Conservation (phyloP, 2,797 vertebrate genomes). For the Austrolebias charrua region DNA sequence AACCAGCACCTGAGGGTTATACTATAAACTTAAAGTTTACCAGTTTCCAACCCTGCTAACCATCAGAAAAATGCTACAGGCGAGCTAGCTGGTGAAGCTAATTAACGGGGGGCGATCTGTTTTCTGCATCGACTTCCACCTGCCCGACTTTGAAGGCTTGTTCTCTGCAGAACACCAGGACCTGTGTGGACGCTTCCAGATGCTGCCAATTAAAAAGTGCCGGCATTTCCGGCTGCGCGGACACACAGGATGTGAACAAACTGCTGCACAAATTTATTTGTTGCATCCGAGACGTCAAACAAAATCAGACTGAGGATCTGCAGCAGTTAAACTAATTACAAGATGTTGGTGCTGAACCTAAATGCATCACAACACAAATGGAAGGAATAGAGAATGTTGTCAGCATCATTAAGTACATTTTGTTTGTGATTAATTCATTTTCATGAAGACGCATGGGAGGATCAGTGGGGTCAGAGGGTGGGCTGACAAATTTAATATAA, state of each 20-base stretch:
- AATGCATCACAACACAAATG: too few relatives aligned
- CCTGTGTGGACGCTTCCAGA: constrained; percentile 34
- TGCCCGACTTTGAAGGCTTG: constrained; percentile 44
- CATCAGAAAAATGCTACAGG: constrained; percentile 19
- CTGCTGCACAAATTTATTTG: constrained; percentile 22
- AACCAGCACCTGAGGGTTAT: constrained; percentile 15
- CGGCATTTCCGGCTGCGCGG: not conserved
- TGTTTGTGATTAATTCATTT: not conserved
- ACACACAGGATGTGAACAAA: constrained; percentile 22
- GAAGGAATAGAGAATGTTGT: too few relatives aligned
- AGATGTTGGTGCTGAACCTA: not conserved
- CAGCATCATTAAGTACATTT: too few relatives aligned
- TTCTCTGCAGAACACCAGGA: constrained; percentile 9
- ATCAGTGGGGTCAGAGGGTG: not conserved
- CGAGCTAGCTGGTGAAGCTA: constrained; percentile 12
- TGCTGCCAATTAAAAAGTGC: constrained; percentile 58
- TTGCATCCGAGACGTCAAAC: constrained; percentile 9
- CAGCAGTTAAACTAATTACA: not conserved
- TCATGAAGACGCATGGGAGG: not conserved
- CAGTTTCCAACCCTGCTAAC: constrained; percentile 6
- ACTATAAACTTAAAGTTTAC: not conserved
- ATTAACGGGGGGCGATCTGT: constrained; percentile 13
- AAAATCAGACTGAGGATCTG: too few relatives aligned
- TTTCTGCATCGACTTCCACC: constrained; percentile 22
- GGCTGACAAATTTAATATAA: too few relatives aligned